Evolutionary conservation across 2,113 vertebrate genomes (phyloP).

Genomic region (Struthidea cinerea): DNA sequence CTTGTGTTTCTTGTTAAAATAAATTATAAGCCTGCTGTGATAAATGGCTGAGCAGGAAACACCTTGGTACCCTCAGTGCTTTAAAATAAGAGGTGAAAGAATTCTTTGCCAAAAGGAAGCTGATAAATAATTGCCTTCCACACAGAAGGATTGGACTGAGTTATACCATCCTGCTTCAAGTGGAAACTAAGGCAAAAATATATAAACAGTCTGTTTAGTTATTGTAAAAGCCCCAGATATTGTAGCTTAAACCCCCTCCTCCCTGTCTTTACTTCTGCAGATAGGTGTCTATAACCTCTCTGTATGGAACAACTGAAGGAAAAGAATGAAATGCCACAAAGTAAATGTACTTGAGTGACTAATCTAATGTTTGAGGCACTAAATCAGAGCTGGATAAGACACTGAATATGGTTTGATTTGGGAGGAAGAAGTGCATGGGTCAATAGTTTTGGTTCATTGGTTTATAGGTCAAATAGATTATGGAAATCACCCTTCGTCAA

Average conservation of each 20-base stretch:
- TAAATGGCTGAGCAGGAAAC: constrained; percentile 58
- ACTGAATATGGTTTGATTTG: not conserved
- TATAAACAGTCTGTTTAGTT: not conserved
- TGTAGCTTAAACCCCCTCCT: not conserved
- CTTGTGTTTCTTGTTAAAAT: constrained; percentile 42
- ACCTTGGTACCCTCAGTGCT: constrained; percentile 44
- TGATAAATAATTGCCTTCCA: constrained; percentile 33
- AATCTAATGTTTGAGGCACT: not conserved
- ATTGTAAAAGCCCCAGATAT: not conserved
- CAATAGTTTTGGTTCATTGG: not conserved
- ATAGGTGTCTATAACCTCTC: not conserved
- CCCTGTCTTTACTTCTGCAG: not conserved
- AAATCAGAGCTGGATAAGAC: not conserved
- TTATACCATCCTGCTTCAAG: not conserved
- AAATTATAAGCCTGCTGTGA: constrained; percentile 50
- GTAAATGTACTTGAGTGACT: not conserved
- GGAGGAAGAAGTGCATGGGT: not conserved
- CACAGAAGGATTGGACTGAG: not conserved
- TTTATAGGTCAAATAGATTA: not conserved
- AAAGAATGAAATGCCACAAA: not conserved
- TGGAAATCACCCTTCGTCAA: not conserved
- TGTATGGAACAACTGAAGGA: not conserved
- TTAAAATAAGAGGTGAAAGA: constrained; percentile 41
- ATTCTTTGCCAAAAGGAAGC: constrained; percentile 48
- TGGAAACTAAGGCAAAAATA: constrained; percentile 22